Evolutionary conservation across 2,113 vertebrate genomes (phyloP).

Genomic region (Bostrychus sinensis): DNA sequence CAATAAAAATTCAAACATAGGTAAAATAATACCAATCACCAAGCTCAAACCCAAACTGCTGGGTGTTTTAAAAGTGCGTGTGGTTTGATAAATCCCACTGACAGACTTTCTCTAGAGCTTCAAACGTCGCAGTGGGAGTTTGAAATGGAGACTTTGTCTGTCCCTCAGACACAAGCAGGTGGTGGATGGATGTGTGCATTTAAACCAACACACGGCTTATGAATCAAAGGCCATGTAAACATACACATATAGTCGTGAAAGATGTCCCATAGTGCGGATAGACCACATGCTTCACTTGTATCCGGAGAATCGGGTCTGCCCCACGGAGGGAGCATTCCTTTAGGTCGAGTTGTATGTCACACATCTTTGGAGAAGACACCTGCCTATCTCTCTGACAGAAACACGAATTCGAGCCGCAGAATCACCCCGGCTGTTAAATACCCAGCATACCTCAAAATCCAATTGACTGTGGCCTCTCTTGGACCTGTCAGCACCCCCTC

Average conservation of each 20-base stretch:
- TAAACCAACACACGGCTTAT: conserved; percentile 10
- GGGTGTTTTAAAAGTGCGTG: no score
- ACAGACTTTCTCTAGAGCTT: no score
- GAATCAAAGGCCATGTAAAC: conserved; percentile 35
- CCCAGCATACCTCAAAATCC: conserved; percentile 32
- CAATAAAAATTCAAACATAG: no score
- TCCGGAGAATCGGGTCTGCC: not conserved
- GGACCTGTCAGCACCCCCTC: conserved; percentile 25
- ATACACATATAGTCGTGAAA: conserved; percentile 34
- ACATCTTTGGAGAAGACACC: conserved; percentile 1
- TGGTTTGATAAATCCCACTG: no score
- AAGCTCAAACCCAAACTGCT: no score
- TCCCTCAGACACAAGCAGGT: conserved; percentile 21
- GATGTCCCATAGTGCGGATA: conserved; percentile 51
- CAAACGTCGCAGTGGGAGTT: no score
- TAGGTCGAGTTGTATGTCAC: conserved; percentile 25
- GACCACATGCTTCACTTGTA: conserved; percentile 23
- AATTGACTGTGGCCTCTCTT: conserved; percentile 26
- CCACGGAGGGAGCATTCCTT: conserved; percentile 18
- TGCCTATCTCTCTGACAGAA: conserved; percentile 4
- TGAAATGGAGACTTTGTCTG: not conserved
- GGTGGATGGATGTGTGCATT: not conserved
- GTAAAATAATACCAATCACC: no score
- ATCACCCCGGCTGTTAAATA: conserved; percentile 24
- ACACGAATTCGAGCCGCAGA: conserved; percentile 20